Conservation (phyloP, 1,140 invertebrate genomes). For the Drosophila ercepeae region DNA sequence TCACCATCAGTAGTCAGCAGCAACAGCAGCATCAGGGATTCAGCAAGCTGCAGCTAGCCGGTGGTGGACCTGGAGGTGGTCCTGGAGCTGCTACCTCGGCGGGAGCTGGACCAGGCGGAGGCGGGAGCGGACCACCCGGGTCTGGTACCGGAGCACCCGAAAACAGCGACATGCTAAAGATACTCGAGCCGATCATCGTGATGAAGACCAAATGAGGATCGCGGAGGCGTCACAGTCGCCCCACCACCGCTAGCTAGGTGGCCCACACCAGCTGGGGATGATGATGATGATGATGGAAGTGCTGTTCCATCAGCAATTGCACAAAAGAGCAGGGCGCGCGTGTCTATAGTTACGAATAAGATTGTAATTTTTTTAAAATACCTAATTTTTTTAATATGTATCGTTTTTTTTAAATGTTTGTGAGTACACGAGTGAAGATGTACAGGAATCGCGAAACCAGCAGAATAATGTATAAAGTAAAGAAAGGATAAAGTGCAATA, state of each 20-base stretch:
- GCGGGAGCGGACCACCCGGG: slow-evolving; percentile 3
- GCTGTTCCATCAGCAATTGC: slow-evolving; percentile 1
- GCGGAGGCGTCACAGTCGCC: slow-evolving; percentile 48
- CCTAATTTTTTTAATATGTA: slow-evolving; percentile 13
- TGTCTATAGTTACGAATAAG: slow-evolving; percentile 50
- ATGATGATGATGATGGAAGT: not conserved
- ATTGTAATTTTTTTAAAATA: slow-evolving; percentile 26
- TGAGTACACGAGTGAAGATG: not conserved
- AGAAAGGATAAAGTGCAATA: slow-evolving; percentile 35
- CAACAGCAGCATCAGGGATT: slow-evolving; percentile 56
- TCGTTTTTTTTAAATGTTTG: slow-evolving; percentile 1
- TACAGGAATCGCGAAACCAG: not conserved
- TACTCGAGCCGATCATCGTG: slow-evolving; percentile 83
- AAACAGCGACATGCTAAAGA: slow-evolving; percentile 83
- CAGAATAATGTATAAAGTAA: slow-evolving; percentile 27
- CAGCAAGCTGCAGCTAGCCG: slow-evolving; percentile 50
- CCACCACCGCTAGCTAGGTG: slow-evolving; percentile 37
- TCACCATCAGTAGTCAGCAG: slow-evolving; percentile 43
- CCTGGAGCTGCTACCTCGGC: not conserved
- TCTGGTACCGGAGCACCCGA: slow-evolving; percentile 55
- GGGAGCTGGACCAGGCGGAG: slow-evolving; percentile 18
- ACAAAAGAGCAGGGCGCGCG: not conserved
- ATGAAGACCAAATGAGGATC: slow-evolving; percentile 83
- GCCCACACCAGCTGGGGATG: not conserved
- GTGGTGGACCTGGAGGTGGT: not conserved